These are phyloP conservation scores for Bellardia pandia DNA, from an alignment of 2,888 invertebrate species.

Conservation along the genomic window DNA sequence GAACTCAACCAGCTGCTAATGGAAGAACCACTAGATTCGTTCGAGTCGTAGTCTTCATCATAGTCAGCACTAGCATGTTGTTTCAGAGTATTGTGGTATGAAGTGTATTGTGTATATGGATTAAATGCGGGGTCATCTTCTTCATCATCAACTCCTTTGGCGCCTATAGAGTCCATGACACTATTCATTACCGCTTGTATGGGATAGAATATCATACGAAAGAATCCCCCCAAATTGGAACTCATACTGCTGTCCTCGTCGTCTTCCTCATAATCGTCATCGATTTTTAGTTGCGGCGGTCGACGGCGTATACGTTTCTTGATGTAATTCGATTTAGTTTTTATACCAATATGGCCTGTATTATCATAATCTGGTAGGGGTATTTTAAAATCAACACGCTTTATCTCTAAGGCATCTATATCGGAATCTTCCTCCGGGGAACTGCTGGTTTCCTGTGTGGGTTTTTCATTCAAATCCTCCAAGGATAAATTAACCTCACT, in stretches of 20 bases:
- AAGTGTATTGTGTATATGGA: constrained; percentile 80
- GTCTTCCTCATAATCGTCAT: constrained; percentile 75
- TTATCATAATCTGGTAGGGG: constrained; percentile 52
- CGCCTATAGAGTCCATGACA: constrained; percentile 78
- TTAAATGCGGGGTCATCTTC: constrained; percentile 59
- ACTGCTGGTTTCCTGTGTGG: constrained; percentile 73
- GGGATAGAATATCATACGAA: constrained; percentile 82
- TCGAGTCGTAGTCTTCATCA: constrained; percentile 71
- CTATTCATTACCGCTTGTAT: constrained; percentile 80
- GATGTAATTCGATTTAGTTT: constrained; percentile 73
- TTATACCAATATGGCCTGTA: constrained; percentile 26
- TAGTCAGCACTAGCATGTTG: constrained; percentile 67
- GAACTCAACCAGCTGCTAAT: constrained; percentile 80
- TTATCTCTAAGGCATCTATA: constrained; percentile 77
- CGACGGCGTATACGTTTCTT: constrained; percentile 78
- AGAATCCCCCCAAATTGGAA: constrained; percentile 78
- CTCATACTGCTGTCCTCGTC: constrained; percentile 75
- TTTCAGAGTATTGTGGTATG: constrained; percentile 79
- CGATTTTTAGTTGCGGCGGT: constrained; percentile 69
- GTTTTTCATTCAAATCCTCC: constrained; percentile 72
- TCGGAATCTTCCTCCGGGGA: constrained; percentile 78
- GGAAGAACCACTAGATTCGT: constrained; percentile 73
- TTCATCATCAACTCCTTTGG: constrained; percentile 72
- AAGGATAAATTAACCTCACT: constrained; percentile 8
- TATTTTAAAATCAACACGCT: background rate